phyloP scores from a whole-genome alignment of 2,888 invertebrate species.

The Amphipyra berbera region DNA sequence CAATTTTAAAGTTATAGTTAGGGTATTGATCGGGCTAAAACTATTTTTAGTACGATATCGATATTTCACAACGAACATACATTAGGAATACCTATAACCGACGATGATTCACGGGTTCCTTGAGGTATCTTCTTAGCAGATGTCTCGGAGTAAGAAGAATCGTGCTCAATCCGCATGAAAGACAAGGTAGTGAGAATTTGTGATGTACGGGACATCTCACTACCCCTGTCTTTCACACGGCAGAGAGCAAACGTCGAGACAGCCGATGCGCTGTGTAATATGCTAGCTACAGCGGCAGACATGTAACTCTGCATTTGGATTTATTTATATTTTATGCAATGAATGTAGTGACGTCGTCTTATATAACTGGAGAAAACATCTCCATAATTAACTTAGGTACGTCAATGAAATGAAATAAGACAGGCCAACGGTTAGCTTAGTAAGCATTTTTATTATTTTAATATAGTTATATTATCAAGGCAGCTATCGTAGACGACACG shows the following conservation, averaged over 20 bases:
- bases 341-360: slow-evolving; percentile 33
- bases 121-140: slow-evolving; percentile 48
- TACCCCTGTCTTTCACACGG: slow-evolving; percentile 99
- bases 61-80: slow-evolving; percentile 11
- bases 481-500: slow-evolving; percentile 20
- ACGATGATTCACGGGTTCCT: slow-evolving; percentile 30
- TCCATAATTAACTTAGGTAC: neutral
- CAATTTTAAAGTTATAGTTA: neutral
- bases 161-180: slow-evolving; percentile 95
- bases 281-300: slow-evolving; percentile 25
- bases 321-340: slow-evolving; percentile 6
- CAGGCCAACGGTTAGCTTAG: neutral
- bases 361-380: slow-evolving; percentile 1
- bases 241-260: slow-evolving; percentile 78
- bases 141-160: slow-evolving; percentile 57
- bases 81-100: slow-evolving; percentile 19
- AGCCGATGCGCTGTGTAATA: slow-evolving; percentile 29
- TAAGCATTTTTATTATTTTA: slow-evolving; percentile 4
- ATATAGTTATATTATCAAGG: neutral
- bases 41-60: slow-evolving; percentile 5
- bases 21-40: slow-evolving; percentile 1
- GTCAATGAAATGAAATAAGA: too few relatives aligned
- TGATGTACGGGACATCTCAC: slow-evolving; percentile 95
- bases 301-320: slow-evolving; percentile 48
- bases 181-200: slow-evolving; percentile 98